A percentile compares a stretch with the other conserved stretches of the same genome.
Evolutionary conservation across 2,888 invertebrate species (phyloP).

Genomic region (Synanthedon andrenaeformis): DNA sequence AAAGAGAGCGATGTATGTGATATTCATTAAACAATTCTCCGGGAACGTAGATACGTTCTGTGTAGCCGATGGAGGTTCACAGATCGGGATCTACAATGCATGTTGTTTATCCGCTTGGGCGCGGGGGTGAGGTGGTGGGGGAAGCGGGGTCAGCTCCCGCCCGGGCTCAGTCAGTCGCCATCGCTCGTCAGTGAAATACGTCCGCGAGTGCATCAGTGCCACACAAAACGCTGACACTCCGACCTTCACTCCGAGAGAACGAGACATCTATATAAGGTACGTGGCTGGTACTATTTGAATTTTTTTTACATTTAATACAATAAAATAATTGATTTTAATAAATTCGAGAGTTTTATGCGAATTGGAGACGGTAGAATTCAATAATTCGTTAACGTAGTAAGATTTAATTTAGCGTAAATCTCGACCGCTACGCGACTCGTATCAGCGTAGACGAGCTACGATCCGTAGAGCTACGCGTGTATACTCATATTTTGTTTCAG

Average conservation of each 20-base stretch:
- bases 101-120: conserved; percentile 65
- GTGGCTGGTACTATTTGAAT: conserved; percentile 19
- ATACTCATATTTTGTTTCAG: conserved; percentile 14
- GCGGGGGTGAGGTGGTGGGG: conserved; percentile 26
- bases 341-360: background rate
- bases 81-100: conserved; percentile 66
- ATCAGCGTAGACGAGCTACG: conserved; percentile 18
- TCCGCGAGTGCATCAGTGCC: conserved; percentile 49
- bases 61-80: conserved; percentile 40
- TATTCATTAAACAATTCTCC: conserved; percentile 10
- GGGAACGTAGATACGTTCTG: conserved; percentile 7
- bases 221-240: conserved; percentile 40
- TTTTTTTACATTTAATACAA: background rate
- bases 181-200: conserved; percentile 38
- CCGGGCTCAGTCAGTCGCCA: conserved; percentile 59
- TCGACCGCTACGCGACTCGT: conserved; percentile 6
- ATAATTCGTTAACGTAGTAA: background rate
- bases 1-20: background rate
- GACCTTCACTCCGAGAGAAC: conserved; percentile 65
- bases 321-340: background rate
- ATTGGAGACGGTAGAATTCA: background rate
- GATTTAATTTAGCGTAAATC: background rate
- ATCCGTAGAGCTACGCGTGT: conserved; percentile 12
- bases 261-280: conserved; percentile 63
- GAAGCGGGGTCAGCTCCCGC: conserved; percentile 42